Base-by-base conservation (phyloP, 2,113 vertebrate species). In the Strix aluco region DNA sequence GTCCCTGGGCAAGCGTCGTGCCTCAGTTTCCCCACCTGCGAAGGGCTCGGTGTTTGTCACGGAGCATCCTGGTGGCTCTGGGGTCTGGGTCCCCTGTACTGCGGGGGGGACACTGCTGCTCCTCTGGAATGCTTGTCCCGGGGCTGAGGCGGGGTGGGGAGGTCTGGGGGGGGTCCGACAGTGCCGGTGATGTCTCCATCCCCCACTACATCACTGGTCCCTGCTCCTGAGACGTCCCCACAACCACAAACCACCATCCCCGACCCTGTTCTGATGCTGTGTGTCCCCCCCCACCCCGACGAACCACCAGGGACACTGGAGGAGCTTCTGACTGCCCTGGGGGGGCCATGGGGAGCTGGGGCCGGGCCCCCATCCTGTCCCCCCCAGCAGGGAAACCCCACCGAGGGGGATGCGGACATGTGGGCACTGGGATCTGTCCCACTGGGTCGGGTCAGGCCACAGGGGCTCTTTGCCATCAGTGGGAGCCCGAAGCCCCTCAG, bases 361-460 rank as follows among this genome's bases (percentile, higher is more conserved):
- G 51, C 44, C 47, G 14, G 12, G 15, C 22, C 21, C 5, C 54
- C 3, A 6, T 44, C 49, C 55, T 44, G 42, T 4, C 3, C 20
- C 25, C 38, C 63, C 7, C 5, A 36, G 36, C 8, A 6, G 5
- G 22, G 58, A 40, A 18, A 32, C 38, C 36, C 42, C 44, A 3
- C 9, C 0, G 4, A n/a, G 38, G 16, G 57, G 19, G 27, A 29
- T 20, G 22, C 0, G 9, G 57, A 27, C 3, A 2, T 1, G 5
- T 12, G 58, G 70, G 29, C 54, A 6, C 19, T 16, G 51, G 13
- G n/a, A 30, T 10, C 30, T 38, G 77, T 3, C 27, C 62, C 55
- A 12, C 42, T 36, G 42, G 47, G 30, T 44, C 4, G 1, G 34
- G 54, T 16, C 5, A 1, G 30, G 47, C 32, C 70, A 34, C 3